Percentiles rank a stretch among this genome's conserved stretches.
Conservation (phyloP, 2,113 vertebrate genomes). For the Hyaena hyaena region DNA sequence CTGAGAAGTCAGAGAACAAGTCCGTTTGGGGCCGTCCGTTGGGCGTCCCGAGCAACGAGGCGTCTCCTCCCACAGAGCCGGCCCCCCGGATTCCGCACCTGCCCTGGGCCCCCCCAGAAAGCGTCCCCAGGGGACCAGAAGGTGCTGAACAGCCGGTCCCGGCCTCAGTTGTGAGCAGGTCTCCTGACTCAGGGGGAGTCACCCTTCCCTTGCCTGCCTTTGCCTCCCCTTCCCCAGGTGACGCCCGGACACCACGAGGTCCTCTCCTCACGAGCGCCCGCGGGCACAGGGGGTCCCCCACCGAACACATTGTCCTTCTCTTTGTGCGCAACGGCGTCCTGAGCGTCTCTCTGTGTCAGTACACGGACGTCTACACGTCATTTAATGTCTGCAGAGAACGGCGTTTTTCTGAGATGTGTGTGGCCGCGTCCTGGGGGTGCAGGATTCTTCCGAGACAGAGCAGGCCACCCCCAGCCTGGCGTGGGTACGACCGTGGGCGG, state of each 20-base stretch:
- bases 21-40: not conserved
- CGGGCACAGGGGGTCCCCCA: not conserved
- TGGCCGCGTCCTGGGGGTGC: too few relatives aligned
- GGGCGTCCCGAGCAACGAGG: not conserved
- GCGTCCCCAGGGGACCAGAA: not conserved
- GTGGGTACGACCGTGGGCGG: not conserved
- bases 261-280: not conserved
- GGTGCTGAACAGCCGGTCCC: not conserved
- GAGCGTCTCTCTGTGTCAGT: not conserved
- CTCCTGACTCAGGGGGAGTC: not conserved
- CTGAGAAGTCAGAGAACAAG: constrained; percentile 29
- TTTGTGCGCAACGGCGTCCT: not conserved
- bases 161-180: not conserved
- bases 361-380: not conserved
- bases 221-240: not conserved
- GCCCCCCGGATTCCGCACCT: not conserved
- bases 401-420: not conserved
- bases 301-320: not conserved
- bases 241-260: not conserved
- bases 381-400: not conserved
- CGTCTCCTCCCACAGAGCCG: not conserved
- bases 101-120: not conserved
- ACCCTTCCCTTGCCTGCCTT: not conserved
- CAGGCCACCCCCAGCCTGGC: rapidly evolving
- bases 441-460: not conserved